Base-by-base conservation (phyloP, 2,888 invertebrate species). In the Sarcophaga caerulescens region DNA sequence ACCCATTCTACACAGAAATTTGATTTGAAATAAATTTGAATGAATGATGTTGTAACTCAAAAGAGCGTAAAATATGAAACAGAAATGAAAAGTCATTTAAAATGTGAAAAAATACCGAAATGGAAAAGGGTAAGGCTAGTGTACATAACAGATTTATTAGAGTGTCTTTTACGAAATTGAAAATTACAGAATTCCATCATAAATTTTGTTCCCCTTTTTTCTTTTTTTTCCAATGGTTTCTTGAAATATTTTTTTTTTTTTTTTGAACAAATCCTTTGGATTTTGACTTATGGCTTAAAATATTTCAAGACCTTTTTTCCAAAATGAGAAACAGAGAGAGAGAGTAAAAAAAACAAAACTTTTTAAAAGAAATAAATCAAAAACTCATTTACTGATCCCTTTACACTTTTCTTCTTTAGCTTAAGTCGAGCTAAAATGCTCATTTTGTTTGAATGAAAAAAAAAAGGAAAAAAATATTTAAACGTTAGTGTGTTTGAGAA, bases 351-450 rank as follows among this genome's bases (percentile, higher is more conserved):
- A 60, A 44, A 19, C 47, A 25, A 45, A 69, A 12, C 45, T 12
- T 11, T 47, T 65, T 63, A 21, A 71, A 63, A 69, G 74, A 81
- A 82, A 78, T 74, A 75, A 79, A 79, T 84, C 74, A 70, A 84
- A 84, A 84, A 84, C 78, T 79, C 78, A 79, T 79, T 84, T 75
- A 70, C 25, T 79, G 63, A 74, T 74, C 44, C 59, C 52, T 52
- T 47, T 69, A 14, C 47, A 60, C 52, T 52, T 21, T 69, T 47
- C 21, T 66, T 19, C 52, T 44, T 45, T 74, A n/a, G 6, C 57
- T 52, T 21, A 57, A 52, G 52, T 52, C 47, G 52, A 52, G 52
- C 23, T 47, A 23, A 59, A 70, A 57, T 70, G 57, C 79, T 84
- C 44, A 44, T 75, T 75, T 65, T 57, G 21, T 44, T 0, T 62